Evolutionary conservation across 2,113 vertebrate genomes (phyloP).

Genomic region (Arvicanthis niloticus): DNA sequence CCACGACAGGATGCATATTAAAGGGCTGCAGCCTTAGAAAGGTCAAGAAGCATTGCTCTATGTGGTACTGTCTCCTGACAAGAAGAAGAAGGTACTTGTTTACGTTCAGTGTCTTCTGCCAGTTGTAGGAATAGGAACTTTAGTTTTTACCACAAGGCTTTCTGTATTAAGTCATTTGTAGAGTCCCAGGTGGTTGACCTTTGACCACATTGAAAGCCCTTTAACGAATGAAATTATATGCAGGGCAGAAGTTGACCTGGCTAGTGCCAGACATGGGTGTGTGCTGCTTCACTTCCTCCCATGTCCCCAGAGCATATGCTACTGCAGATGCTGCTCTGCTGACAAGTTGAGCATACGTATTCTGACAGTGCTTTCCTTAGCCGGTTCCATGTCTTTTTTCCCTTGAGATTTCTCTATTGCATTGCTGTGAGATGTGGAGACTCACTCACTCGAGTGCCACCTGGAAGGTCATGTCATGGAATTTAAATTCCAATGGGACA

Average conservation of each 20-base stretch:
- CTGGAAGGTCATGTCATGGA: neutral
- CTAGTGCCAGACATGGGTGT: neutral
- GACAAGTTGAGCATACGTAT: neutral
- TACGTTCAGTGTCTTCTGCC: neutral
- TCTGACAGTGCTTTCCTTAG: neutral
- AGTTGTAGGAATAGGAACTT: neutral
- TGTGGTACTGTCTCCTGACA: neutral
- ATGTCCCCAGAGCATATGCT: neutral
- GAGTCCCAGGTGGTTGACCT: neutral
- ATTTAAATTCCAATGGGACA: neutral
- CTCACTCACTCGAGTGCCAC: neutral
- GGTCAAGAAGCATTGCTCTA: neutral
- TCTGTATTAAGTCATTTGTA: neutral
- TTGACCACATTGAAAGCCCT: neutral
- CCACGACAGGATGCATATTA: neutral
- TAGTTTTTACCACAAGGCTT: neutral
- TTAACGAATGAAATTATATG: neutral
- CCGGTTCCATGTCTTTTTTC: neutral
- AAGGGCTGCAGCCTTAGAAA: neutral
- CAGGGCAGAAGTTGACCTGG: neutral
- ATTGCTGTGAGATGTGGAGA: neutral
- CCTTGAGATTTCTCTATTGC: conserved; percentile 7
- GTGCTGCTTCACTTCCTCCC: neutral
- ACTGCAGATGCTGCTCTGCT: neutral
- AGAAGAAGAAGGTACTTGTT: neutral